These are phyloP conservation scores for Fregetta grallaria DNA, from an alignment of 2,113 vertebrate genomes.

Conservation along the genomic window DNA sequence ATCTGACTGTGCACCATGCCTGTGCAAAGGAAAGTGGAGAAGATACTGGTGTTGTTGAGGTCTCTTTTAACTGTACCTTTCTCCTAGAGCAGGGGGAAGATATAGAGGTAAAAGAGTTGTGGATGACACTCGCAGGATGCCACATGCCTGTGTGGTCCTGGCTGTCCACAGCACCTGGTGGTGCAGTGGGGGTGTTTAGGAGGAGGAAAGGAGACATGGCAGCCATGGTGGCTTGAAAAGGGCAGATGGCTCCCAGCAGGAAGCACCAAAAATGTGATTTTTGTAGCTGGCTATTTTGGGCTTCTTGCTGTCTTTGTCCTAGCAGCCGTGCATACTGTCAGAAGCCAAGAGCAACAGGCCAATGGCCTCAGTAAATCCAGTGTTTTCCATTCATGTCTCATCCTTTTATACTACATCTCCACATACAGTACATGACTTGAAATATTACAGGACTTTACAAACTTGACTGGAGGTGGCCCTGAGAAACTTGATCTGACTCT, in stretches of 20 bases:
- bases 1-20: not conserved
- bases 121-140: not conserved
- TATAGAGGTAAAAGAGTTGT: not conserved
- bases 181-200: not conserved
- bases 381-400: not conserved
- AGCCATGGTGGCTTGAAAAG: not conserved
- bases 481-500: not conserved
- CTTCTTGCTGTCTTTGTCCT: not conserved
- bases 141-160: not conserved
- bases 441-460: not conserved
- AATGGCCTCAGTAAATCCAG: not conserved
- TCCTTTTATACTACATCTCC: not conserved
- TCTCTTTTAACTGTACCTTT: not conserved
- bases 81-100: not conserved
- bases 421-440: not conserved
- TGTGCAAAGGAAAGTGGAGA: not conserved
- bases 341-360: not conserved
- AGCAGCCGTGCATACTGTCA: not conserved
- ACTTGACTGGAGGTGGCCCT: not conserved
- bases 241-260: not conserved
- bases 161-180: not conserved
- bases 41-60: not conserved
- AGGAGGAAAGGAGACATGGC: not conserved
- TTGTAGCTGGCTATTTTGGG: not conserved
- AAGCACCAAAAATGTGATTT: rapidly evolving